A percentile compares a stretch with the other conserved stretches of the same genome.
These are phyloP conservation scores for Eudemis profundana DNA, from an alignment of 2,888 invertebrate genomes.

Conservation along the genomic window DNA sequence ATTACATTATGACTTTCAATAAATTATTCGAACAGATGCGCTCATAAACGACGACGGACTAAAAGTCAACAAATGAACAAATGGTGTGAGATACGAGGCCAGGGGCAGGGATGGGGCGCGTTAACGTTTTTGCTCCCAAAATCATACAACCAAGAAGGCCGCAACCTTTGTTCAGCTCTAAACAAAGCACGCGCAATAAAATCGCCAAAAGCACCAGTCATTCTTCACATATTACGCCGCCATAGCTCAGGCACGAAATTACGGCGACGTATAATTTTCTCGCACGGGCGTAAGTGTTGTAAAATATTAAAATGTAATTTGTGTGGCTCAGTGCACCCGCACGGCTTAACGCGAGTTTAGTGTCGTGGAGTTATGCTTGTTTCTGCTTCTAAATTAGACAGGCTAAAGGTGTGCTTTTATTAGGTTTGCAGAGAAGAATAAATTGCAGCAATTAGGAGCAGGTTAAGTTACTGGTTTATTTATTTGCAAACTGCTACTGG, in stretches of 20 bases:
- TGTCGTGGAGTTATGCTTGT: slow-evolving; percentile 35
- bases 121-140: slow-evolving; percentile 15
- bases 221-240: slow-evolving; percentile 34
- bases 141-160: background rate
- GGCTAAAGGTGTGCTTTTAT: slow-evolving; percentile 18
- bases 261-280: slow-evolving; percentile 38
- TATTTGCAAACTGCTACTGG: no score
- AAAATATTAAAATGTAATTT: slow-evolving; percentile 45
- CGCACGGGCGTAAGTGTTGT: slow-evolving; percentile 34
- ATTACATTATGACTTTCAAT: no score
- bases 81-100: no score
- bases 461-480: background rate
- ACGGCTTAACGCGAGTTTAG: slow-evolving; percentile 44
- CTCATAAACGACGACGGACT: no score
- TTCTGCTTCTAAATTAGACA: slow-evolving; percentile 38
- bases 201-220: slow-evolving; percentile 31
- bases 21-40: no score
- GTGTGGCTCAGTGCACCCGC: slow-evolving; percentile 42
- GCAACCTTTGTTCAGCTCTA: slow-evolving; percentile 13
- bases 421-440: slow-evolving; percentile 6
- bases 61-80: background rate
- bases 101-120: background rate
- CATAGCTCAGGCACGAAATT: slow-evolving; percentile 38
- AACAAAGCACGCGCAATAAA: slow-evolving; percentile 31
- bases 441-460: slow-evolving; percentile 14